Percentiles rank a stretch among this genome's conserved stretches.
Conservation (phyloP, 2,888 invertebrate genomes). For the Pheosia tremula region DNA sequence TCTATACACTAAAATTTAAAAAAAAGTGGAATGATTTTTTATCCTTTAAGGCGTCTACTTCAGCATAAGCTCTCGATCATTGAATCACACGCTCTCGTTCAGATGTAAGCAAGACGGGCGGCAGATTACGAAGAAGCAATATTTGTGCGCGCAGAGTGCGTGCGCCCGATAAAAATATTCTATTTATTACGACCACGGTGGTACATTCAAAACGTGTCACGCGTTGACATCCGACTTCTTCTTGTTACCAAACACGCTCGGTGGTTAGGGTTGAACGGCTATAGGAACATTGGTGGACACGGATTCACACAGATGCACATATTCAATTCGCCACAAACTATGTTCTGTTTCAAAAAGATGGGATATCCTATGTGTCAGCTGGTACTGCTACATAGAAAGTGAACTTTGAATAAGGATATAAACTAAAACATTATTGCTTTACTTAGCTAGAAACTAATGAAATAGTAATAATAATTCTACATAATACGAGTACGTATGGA, state of each 20-base stretch:
- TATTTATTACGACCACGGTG: constrained; percentile 75
- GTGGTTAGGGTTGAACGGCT: constrained; percentile 47
- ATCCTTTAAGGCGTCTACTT: constrained; percentile 17
- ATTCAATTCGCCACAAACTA: too few relatives aligned
- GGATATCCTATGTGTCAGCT: too few relatives aligned
- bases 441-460: too few relatives aligned
- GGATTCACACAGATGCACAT: background rate
- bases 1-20: background rate
- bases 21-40: background rate
- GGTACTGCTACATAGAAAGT: too few relatives aligned
- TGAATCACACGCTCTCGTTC: constrained; percentile 34
- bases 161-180: constrained; percentile 81
- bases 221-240: constrained; percentile 76
- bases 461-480: too few relatives aligned
- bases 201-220: constrained; percentile 78
- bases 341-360: too few relatives aligned
- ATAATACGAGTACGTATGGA: too few relatives aligned
- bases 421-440: too few relatives aligned
- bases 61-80: constrained; percentile 25
- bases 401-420: too few relatives aligned
- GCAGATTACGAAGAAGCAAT: constrained; percentile 66
- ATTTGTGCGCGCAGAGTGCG: constrained; percentile 75
- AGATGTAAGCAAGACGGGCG: constrained; percentile 36
- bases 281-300: constrained; percentile 1
- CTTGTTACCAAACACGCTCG: constrained; percentile 54